Evolutionary conservation across 2,113 vertebrate genomes (phyloP), one percentile per base, ranked within the genome.

Genomic region (Pomatorhinus ruficollis): DNA sequence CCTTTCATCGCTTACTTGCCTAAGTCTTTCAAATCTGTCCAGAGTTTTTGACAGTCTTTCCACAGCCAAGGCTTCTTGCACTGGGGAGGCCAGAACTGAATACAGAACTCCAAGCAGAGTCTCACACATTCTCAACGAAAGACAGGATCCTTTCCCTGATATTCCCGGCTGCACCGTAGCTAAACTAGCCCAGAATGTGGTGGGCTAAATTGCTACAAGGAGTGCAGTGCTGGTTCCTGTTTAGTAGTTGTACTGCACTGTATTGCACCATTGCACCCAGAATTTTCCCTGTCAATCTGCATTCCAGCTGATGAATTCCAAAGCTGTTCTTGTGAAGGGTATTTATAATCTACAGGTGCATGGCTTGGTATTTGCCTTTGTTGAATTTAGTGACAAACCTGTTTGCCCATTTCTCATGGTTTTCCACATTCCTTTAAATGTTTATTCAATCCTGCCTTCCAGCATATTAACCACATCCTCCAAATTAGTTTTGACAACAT

Each of bases 331-430:
- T 23, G 4, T 28, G 14, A 11, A n/a, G 2, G 10, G 2, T 2
- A 15, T 27, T 53, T 66, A 53, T 35, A 57, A 57, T 10, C 5
- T 27, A 57, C 4, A 63, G 23, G 6, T 27, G 7, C 12, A 21
- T 5, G 3, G 3, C 4, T 53, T 75, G 15, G 24, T 10, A 49
- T 59, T 40, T 80, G 12, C 1, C 5, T 22, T 19, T 68, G 6
- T 7, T 61, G 30, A 82, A 75, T 42, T 74, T 69, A 10, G 27
- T 15, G 20, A 45, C 6, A 8, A 70, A 45, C 3, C 1, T 30
- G 2, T 35, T 60, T 39, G 19, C 6, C 19, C 11, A 53, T 75
- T 74, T 65, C n/a, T 78, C 0, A 0, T 4, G 5, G 15, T 61
- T 89, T 70, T 79, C 39, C 42, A 71, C 5, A 12, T 23, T 68